A percentile compares a stretch with the other conserved stretches of the same genome.
Evolutionary conservation across 2,113 vertebrate species (phyloP).

Genomic region (Bettongia penicillata): DNA sequence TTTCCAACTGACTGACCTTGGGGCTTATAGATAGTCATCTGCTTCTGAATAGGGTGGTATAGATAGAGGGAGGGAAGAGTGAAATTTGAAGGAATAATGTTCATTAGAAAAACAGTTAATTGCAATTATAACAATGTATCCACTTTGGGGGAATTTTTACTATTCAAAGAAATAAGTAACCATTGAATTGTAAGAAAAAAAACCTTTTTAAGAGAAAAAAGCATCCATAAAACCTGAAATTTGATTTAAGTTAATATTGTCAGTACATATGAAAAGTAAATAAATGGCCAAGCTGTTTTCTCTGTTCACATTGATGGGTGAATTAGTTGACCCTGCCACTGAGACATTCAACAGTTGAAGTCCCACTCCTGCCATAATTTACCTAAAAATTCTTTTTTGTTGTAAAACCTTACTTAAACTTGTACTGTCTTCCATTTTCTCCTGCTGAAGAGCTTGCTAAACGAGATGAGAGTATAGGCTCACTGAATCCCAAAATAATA

Average conservation of each 20-base stretch:
- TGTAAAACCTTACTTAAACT: constrained; percentile 30
- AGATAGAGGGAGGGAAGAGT: too few relatives aligned
- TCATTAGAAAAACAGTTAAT: too few relatives aligned
- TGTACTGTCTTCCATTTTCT: not conserved
- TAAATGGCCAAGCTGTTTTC: not conserved
- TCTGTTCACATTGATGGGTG: constrained; percentile 13
- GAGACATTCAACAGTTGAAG: constrained; percentile 7
- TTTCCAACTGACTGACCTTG: too few relatives aligned
- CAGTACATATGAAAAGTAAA: constrained; percentile 12
- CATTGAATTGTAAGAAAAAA: constrained; percentile 19
- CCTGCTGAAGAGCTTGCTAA: too few relatives aligned
- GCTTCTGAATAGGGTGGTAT: too few relatives aligned
- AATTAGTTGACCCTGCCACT: not conserved
- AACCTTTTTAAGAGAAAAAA: not conserved
- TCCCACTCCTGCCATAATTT: not conserved
- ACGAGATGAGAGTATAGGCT: too few relatives aligned
- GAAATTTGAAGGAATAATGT: too few relatives aligned
- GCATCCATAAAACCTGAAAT: not conserved
- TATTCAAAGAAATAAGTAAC: not conserved
- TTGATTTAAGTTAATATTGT: not conserved
- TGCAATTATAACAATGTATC: too few relatives aligned
- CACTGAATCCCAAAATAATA: too few relatives aligned
- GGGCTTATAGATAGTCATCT: too few relatives aligned
- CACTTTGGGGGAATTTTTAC: too few relatives aligned
- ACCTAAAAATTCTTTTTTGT: constrained; percentile 44